phyloP scores from a whole-genome alignment of 2,113 vertebrate species.

The Nerophis ophidion region DNA sequence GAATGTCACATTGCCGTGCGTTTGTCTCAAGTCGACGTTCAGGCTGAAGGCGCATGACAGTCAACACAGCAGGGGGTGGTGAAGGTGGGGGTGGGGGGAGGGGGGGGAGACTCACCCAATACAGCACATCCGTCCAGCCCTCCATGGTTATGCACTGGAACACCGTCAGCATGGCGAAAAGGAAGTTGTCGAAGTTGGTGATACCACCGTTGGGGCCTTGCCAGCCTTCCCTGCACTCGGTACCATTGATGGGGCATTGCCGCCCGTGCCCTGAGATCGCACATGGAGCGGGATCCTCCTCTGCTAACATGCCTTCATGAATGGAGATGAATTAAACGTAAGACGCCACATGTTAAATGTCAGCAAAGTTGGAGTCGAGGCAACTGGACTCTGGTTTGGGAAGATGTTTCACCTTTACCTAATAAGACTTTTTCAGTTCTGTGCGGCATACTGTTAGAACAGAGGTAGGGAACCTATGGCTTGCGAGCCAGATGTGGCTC shows the following conservation, averaged over 20 bases:
- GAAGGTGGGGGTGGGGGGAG: too few species aligned
- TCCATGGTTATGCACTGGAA: slow-evolving; percentile 99
- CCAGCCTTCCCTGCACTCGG: slow-evolving; percentile 92
- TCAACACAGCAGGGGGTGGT: slow-evolving; percentile 17
- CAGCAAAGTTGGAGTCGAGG: too few species aligned
- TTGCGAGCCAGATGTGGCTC: too few species aligned
- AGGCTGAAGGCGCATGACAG: slow-evolving; percentile 23
- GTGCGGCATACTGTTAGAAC: too few species aligned
- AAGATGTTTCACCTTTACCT: too few species aligned
- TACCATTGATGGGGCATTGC: slow-evolving; percentile 86
- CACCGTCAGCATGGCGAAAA: slow-evolving; percentile 97
- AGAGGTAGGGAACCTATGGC: too few species aligned
- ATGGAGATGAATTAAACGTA: not conserved
- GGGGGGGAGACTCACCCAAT: slow-evolving; percentile 80
- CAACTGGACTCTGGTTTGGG: too few species aligned
- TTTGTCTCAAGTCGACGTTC: slow-evolving; percentile 35
- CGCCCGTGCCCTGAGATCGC: slow-evolving; percentile 95
- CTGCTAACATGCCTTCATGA: slow-evolving; percentile 76
- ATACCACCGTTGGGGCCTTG: slow-evolving; percentile 94
- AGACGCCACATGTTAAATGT: not conserved
- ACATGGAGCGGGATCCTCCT: slow-evolving; percentile 94
- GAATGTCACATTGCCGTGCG: slow-evolving; percentile 31
- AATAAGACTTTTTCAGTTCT: too few species aligned
- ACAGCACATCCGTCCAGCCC: slow-evolving; percentile 97
- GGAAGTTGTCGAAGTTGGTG: slow-evolving; percentile 99